A percentile compares a stretch with the other conserved stretches of the same genome.
These are phyloP conservation scores for Phyto melanocephala DNA, from an alignment of 2,888 invertebrate species.

Conservation along the genomic window DNA sequence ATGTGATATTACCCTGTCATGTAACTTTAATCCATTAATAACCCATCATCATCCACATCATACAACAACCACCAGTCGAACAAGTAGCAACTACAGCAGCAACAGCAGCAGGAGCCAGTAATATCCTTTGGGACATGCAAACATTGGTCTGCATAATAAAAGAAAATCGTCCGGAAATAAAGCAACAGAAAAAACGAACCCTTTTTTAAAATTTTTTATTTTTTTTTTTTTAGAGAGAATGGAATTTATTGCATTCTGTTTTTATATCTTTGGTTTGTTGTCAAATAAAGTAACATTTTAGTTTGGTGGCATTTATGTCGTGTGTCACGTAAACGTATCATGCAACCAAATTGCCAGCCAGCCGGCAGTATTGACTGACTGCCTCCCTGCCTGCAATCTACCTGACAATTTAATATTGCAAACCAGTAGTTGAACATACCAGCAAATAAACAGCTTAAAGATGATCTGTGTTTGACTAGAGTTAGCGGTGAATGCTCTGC, in stretches of 20 bases:
- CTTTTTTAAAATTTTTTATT: conserved; percentile 38
- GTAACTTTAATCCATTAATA: conserved; percentile 60
- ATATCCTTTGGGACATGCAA: conserved; percentile 60
- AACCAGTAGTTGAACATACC: background rate
- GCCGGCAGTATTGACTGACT: background rate
- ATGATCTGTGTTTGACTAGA: background rate
- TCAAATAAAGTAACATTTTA: conserved; percentile 9
- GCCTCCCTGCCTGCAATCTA: background rate
- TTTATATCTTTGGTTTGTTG: background rate
- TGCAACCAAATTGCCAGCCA: conserved; percentile 35
- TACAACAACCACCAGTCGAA: conserved; percentile 31
- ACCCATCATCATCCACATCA: conserved; percentile 47
- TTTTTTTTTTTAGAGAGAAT: conserved; percentile 41
- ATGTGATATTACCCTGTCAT: conserved; percentile 41
- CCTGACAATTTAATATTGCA: no score
- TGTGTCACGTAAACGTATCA: conserved; percentile 61
- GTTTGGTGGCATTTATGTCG: conserved; percentile 35
- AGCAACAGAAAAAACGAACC: background rate
- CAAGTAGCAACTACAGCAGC: background rate
- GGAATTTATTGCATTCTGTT: conserved; percentile 41
- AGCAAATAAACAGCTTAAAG: background rate
- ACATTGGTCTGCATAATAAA: conserved; percentile 57
- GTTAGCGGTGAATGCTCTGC: conserved; percentile 19
- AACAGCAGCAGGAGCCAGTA: background rate
- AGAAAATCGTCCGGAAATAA: conserved; percentile 7